Base-by-base conservation (phyloP, 2,113 vertebrate species). In the Channa maculata region DNA sequence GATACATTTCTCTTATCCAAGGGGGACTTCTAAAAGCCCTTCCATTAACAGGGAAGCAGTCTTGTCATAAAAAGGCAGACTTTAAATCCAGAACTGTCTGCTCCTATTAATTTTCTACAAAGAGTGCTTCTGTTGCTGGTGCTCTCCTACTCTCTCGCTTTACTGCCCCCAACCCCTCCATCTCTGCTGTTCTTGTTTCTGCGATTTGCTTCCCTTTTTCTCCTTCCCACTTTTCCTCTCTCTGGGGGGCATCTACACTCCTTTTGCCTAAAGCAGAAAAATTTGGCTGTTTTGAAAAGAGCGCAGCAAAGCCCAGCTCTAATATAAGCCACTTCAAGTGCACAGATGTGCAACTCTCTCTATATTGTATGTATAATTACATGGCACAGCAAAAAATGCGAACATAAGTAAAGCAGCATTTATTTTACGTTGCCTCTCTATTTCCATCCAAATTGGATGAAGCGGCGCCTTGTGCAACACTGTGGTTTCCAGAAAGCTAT, bases 71-170 rank as follows among this genome's bases (percentile, higher is more conserved):
- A 92, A 92, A 82, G 78, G 88, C 84, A 84, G 85, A 86, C 83
- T 91, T 85, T 90, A 89, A 93, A 91, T 91, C 80, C 89, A 86
- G 73, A 90, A 91, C 89, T 88, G 91, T 93, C 92, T 84, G 89
- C 90, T 94, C 84, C 89, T 87, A 92, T 94, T 93, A 88, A 88
- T 93, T 93, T 91, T 85, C 89, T 82, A 89, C 89, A 89, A 86
- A 90, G 92, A 92, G 89, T 84, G 88, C 79, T 70, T 90, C 82
- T 81, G 75, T 70, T 64, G 65, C 75, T 64, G 2, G 4, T 6
- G 6, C 77, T 82, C 39, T 53, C 57, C 54, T 69, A 14, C 75
- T 80, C 77, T 82, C 48, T 71, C 37, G 64, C 85, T 83, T 66
- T 70, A 9, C 70, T 72, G 54, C 61, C 13, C 34, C 8, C 37